Percentiles rank a stretch among this genome's conserved stretches.
Conservation (phyloP, 2,113 vertebrate genomes). For the Xenotilapia leptura region DNA sequence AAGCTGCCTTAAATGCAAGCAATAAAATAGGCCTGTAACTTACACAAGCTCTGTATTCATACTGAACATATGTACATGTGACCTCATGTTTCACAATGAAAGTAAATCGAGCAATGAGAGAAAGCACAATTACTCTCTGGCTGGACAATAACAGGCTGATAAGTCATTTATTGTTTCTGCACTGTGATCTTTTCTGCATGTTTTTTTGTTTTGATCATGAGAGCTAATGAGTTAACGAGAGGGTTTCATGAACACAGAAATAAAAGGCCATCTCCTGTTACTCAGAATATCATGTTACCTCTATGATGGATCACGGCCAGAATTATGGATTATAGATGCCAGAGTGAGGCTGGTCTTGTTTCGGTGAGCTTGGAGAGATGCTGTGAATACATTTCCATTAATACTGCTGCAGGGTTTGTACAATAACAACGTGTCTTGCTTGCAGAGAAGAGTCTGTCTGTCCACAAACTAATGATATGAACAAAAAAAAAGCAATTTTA, state of each 20-base stretch:
- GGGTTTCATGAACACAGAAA: background rate
- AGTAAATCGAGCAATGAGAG: background rate
- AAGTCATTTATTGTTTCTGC: background rate
- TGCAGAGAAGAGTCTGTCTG: background rate
- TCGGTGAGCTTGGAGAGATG: background rate
- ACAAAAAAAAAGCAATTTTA: background rate
- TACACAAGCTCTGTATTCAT: background rate
- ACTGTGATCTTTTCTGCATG: background rate
- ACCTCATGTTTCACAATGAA: background rate
- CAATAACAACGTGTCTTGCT: background rate
- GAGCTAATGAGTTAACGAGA: background rate
- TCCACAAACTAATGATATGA: background rate
- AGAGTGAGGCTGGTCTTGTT: background rate
- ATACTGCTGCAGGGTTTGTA: background rate
- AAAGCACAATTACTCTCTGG: background rate
- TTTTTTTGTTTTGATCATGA: background rate
- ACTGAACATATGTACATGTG: background rate
- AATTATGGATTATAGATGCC: constrained; percentile 20
- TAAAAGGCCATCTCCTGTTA: background rate
- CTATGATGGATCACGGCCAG: constrained; percentile 3
- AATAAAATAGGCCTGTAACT: background rate
- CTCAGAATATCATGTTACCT: constrained; percentile 1
- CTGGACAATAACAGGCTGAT: background rate
- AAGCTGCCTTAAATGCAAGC: background rate
- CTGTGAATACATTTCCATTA: background rate